Base-by-base conservation (phyloP, 2,797 vertebrate genomes). In the Urosaurus nigricauda region DNA sequence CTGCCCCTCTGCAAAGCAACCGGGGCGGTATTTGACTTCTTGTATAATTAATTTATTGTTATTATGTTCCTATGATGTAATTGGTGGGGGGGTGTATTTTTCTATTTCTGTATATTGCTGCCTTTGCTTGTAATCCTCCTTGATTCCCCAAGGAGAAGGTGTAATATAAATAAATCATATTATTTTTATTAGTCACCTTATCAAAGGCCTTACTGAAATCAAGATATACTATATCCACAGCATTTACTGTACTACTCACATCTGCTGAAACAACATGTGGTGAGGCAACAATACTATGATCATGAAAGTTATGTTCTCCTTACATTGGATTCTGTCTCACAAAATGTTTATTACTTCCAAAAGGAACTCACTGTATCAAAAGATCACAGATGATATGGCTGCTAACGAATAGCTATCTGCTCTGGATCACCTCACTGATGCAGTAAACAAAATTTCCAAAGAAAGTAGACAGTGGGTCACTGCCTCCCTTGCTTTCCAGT, bases 331-430 rank as follows among this genome's bases (percentile, higher is more conserved):
- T 68, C 58, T 85, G 91, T 84, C 91, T 93, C 84, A 83, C 83
- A 92, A 95, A 90, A 84, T 56, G 73, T 2, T 0, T 74, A 74
- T 91, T 74, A 92, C 14, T 84, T 94, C 84, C 83, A 17, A 87
- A 63, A 91, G 81, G 90, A 92, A 92, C 51, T 90, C 91, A 89
- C 92, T 87, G 85, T 93, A 92, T 89, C 82, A 90, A 12, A 85
- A 89, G 93, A 95, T 92, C 92, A 84, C 51, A 94, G 96, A 92
- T 95, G 83, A 87, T 93, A 85, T 84, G 86, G 91, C 88, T 87
- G 92, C 4, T 53, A 91, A 87, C 35, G 89, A 91, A 91, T 79
- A 83, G 63, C 6, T 90, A 87, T 95, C 74, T 74, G 86, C 70
- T 14, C n/a, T 58, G 80, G n/a, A 70, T 6, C 5, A 32, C 0